Evolutionary conservation across 2,888 invertebrate genomes (phyloP), one percentile per base, ranked within the genome.

Genomic region (Pseudococcus longispinus): DNA sequence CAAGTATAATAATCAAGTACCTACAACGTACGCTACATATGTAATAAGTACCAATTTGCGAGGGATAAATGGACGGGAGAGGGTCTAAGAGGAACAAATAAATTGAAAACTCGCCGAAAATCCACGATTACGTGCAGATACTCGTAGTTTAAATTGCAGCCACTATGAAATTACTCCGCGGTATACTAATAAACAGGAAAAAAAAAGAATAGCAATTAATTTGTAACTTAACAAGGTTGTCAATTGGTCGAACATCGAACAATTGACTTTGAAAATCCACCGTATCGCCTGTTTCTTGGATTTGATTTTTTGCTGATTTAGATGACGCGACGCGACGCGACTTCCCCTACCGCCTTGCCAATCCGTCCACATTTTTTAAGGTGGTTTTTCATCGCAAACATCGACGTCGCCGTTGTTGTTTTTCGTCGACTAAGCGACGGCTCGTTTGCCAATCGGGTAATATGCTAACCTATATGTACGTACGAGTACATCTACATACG

Each of bases 191-290:
- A 8, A 37, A 8, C 8, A 37, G 8, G 37, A 37, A 37, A 37
- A 6, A 11, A 11, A 11, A 46, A 11, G 44, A 46, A 46, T 46
- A 46, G 26, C n/a, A 74, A 74, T 74, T 74, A 74, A 74, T 29
- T 74, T 37, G 18, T 1, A 11, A n/a, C 37, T 74, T 74, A 74
- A 74, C 74, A 74, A 29, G 74, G 32, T 15, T 74, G 74, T 74
- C 74, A 74, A 37, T 74, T 74, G 37, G 20, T 29, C 37, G 18
- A 37, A 37, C 37, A 9, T 29, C 37, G 18, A 37, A 74, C 74
- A 74, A 74, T 74, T 29, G 74, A 74, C 74, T 74, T 74, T 37
- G 74, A 74, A 74, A 29, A 74, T 74, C 8, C 32, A 74, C 74
- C 74, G n/a, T 32, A 18, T 74, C 65, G 20, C 26, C 65, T 65